These are phyloP conservation scores for Dichetophora obliterata DNA, from an alignment of 2,888 invertebrate species.

Conservation along the genomic window DNA sequence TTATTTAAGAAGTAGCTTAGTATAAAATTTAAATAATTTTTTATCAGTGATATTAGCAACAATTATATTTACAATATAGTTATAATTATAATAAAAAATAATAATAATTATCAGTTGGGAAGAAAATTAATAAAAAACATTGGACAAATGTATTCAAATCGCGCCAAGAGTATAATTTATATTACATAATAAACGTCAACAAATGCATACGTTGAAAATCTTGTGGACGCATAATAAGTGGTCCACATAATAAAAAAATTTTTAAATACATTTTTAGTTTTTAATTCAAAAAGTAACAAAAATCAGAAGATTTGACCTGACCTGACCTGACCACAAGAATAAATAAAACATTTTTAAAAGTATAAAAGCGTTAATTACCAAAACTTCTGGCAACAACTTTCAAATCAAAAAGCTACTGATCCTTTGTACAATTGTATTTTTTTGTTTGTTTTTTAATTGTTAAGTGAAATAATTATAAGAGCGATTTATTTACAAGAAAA, in stretches of 20 bases:
- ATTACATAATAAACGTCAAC: neutral
- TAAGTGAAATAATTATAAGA: neutral
- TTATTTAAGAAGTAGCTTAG: slow-evolving; percentile 6
- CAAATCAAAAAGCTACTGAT: neutral
- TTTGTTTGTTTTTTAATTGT: neutral
- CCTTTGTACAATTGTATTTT: neutral
- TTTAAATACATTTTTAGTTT: too few relatives aligned
- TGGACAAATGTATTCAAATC: neutral
- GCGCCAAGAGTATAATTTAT: neutral
- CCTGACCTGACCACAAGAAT: neutral
- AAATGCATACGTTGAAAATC: too few relatives aligned
- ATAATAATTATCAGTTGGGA: neutral
- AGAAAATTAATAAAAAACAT: neutral
- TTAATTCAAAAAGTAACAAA: neutral
- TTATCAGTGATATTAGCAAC: slow-evolving; percentile 39
- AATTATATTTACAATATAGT: slow-evolving; percentile 39
- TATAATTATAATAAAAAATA: neutral
- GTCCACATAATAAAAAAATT: neutral
- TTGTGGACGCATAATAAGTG: neutral
- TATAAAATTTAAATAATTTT: slow-evolving; percentile 21
- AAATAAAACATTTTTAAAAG: neutral
- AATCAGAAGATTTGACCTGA: neutral
- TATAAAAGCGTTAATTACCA: neutral
- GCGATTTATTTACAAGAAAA: slow-evolving; percentile 1
- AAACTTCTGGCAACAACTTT: neutral